Evolutionary conservation across 2,797 vertebrate species (phyloP).

Genomic region (Salarias fasciatus): DNA sequence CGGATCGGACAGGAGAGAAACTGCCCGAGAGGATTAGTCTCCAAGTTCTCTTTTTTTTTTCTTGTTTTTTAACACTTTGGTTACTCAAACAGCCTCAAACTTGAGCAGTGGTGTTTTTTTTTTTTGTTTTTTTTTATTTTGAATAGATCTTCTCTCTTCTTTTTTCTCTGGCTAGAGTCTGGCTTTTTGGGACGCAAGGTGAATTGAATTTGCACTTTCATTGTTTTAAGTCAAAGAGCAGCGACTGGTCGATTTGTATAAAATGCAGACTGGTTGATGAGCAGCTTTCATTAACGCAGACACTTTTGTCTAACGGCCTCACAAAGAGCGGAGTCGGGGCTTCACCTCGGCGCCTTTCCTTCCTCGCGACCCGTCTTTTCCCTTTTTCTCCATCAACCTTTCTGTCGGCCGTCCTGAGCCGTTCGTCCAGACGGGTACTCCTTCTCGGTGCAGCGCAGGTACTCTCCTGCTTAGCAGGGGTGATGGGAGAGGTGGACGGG

Average conservation of each 20-base stretch:
- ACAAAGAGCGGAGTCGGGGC: conserved; percentile 64
- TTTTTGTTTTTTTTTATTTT: conserved; percentile 34
- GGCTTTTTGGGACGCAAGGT: conserved; percentile 29
- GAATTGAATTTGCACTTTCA: conserved; percentile 61
- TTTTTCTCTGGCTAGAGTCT: conserved; percentile 21
- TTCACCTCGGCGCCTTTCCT: conserved; percentile 43
- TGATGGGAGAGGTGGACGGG: conserved; percentile 44
- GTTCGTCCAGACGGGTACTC: no score
- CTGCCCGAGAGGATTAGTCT: conserved; percentile 62
- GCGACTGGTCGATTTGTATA: conserved; percentile 69
- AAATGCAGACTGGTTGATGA: conserved; percentile 71
- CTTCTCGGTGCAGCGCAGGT: conserved; percentile 77
- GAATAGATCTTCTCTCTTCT: conserved; percentile 28
- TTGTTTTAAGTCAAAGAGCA: conserved; percentile 67
- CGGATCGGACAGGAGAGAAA: conserved; percentile 44
- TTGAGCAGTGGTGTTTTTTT: conserved; percentile 28
- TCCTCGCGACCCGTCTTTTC: conserved; percentile 12
- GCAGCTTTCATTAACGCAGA: conserved; percentile 65
- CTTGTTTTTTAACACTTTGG: conserved; percentile 51
- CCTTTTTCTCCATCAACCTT: conserved; percentile 2
- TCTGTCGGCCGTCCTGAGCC: neutral
- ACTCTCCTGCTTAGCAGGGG: conserved; percentile 54
- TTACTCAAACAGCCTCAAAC: conserved; percentile 33
- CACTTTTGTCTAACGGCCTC: conserved; percentile 52
- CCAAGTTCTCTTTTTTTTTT: conserved; percentile 46